phyloP scores from a whole-genome alignment of 2,888 invertebrate species.

The Isotomurus palustris region DNA sequence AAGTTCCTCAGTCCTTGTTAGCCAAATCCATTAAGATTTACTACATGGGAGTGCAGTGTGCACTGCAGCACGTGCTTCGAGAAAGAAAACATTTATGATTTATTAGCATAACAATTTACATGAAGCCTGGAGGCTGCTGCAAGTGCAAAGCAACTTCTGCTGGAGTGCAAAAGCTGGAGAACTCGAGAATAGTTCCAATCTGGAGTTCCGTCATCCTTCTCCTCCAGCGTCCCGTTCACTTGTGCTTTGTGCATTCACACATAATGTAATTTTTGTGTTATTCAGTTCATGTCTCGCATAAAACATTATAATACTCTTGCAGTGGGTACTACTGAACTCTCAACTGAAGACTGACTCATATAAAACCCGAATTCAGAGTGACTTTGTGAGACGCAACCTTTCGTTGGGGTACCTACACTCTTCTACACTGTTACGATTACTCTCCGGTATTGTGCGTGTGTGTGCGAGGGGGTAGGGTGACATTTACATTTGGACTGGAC shows the following conservation, averaged over 20 bases:
- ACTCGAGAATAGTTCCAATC: too few species aligned
- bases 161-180: background rate
- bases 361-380: too few species aligned
- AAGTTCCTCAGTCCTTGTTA: background rate
- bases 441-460: too few species aligned
- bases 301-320: background rate
- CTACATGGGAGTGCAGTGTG: background rate
- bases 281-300: background rate
- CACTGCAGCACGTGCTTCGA: slow-evolving; percentile 1
- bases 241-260: too few species aligned
- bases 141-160: slow-evolving; percentile 2
- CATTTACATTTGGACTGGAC: slow-evolving; percentile 27
- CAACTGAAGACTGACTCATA: too few species aligned
- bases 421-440: too few species aligned
- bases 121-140: slow-evolving; percentile 25
- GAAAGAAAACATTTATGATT: slow-evolving; percentile 42
- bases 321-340: too few species aligned
- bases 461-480: slow-evolving; percentile 24
- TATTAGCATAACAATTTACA: slow-evolving; percentile 44
- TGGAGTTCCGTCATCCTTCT: too few species aligned
- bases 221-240: too few species aligned
- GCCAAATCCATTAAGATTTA: background rate
- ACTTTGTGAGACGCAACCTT: too few species aligned
- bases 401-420: too few species aligned
- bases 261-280: background rate